Conservation (phyloP, 2,797 vertebrate species). For the Gymnodraco acuticeps region DNA sequence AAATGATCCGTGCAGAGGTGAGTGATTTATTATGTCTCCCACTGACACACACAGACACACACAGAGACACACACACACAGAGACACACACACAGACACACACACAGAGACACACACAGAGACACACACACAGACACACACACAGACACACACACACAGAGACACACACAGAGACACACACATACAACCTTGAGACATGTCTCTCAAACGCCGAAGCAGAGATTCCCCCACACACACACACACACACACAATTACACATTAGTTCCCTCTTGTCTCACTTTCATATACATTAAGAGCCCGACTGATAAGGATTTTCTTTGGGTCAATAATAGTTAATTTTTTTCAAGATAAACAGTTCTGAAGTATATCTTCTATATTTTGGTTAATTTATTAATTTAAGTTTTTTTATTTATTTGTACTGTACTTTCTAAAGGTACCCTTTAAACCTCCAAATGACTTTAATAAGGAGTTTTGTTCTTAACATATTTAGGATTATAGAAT, state of each 20-base stretch:
- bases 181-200: background rate
- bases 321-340: background rate
- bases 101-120: background rate
- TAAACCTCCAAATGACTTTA: background rate
- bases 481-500: background rate
- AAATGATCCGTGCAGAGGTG: constrained; percentile 99
- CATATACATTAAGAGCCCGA: background rate
- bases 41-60: background rate
- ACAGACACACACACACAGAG: too few relatives aligned
- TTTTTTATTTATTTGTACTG: too few relatives aligned
- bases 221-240: background rate
- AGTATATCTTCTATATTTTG: background rate
- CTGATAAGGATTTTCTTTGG: background rate
- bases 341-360: background rate
- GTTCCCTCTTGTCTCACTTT: background rate
- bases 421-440: background rate
- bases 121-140: background rate
- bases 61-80: background rate
- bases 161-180: background rate
- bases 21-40: constrained; percentile 52
- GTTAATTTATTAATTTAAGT: background rate
- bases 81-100: background rate
- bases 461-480: background rate
- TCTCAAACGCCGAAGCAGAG: background rate
- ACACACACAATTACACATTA: background rate